These are phyloP conservation scores for Sphaeridia pumilis DNA, from an alignment of 2,888 invertebrate species.

Conservation along the genomic window DNA sequence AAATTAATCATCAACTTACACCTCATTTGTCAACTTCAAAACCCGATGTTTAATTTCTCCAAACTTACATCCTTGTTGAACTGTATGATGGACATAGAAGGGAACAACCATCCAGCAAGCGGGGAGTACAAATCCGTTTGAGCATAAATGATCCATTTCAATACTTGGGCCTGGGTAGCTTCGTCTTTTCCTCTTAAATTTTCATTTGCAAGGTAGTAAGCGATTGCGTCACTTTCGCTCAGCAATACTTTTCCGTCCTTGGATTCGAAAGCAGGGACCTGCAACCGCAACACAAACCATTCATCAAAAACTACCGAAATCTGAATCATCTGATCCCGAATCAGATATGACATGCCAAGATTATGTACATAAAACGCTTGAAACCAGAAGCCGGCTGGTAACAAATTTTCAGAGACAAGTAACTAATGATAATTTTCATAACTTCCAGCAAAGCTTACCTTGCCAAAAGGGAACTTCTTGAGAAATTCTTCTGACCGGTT, in stretches of 20 bases:
- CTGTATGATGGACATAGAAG: constrained; percentile 82
- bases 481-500: constrained; percentile 76
- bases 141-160: constrained; percentile 90
- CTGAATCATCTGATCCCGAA: too few species aligned
- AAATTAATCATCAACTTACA: neutral
- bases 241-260: constrained; percentile 65
- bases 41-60: too few species aligned
- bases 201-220: constrained; percentile 61
- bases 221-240: constrained; percentile 93
- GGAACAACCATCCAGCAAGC: constrained; percentile 93
- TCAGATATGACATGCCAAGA: too few species aligned
- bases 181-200: constrained; percentile 46
- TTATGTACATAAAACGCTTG: too few species aligned
- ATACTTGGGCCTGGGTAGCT: constrained; percentile 63
- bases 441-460: too few species aligned
- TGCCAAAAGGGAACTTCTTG: constrained; percentile 92
- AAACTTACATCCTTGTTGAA: constrained; percentile 70
- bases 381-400: too few species aligned
- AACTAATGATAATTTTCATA: too few species aligned
- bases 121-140: constrained; percentile 89
- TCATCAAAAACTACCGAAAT: too few species aligned
- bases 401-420: too few species aligned
- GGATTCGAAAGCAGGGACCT: constrained; percentile 94
- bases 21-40: too few species aligned
- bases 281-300: constrained; percentile 31